Conservation (phyloP, 2,888 invertebrate genomes). For the Plagodis pulveraria region DNA sequence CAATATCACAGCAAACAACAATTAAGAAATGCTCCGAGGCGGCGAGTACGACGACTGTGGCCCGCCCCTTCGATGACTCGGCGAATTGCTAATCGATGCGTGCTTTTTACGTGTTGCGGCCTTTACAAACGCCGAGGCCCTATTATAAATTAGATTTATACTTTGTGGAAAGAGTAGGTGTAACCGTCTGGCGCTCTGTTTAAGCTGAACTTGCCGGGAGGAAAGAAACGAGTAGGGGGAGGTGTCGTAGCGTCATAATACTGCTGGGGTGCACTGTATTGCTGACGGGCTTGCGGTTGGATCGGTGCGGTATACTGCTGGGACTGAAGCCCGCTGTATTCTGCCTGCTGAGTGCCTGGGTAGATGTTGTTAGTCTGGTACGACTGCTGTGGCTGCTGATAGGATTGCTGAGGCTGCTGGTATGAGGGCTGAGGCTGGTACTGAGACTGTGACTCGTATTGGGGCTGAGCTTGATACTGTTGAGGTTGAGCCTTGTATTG, state of each 20-base stretch:
- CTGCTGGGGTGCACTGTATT: conserved; percentile 49
- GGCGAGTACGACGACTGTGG: conserved; percentile 55
- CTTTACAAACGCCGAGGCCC: conserved; percentile 68
- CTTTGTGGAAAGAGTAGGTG: conserved; percentile 93
- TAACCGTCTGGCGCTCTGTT: conserved; percentile 95
- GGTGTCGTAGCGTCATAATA: conserved; percentile 87
- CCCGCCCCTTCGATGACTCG: conserved; percentile 71
- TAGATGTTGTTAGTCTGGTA: conserved; percentile 77
- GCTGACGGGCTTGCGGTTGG: conserved; percentile 49
- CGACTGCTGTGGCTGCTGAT: conserved; percentile 51
- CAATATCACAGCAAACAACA: conserved; percentile 84
- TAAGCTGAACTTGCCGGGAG: conserved; percentile 93
- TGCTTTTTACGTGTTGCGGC: conserved; percentile 69
- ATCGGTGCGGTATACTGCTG: conserved; percentile 58
- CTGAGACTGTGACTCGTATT: conserved; percentile 62
- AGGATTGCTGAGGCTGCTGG: conserved; percentile 52
- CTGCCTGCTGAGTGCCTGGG: conserved; percentile 77
- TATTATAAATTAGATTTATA: conserved; percentile 69
- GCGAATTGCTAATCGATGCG: conserved; percentile 75
- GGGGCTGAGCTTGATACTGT: conserved; percentile 62
- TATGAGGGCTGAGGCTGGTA: conserved; percentile 55
- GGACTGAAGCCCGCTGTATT: conserved; percentile 75
- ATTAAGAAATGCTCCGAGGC: conserved; percentile 78
- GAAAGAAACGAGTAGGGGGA: conserved; percentile 90
- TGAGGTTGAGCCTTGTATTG: conserved; percentile 63